A percentile compares a stretch with the other conserved stretches of the same genome.
Conservation (phyloP, 1,140 invertebrate genomes). For the Drosophila insularis region DNA sequence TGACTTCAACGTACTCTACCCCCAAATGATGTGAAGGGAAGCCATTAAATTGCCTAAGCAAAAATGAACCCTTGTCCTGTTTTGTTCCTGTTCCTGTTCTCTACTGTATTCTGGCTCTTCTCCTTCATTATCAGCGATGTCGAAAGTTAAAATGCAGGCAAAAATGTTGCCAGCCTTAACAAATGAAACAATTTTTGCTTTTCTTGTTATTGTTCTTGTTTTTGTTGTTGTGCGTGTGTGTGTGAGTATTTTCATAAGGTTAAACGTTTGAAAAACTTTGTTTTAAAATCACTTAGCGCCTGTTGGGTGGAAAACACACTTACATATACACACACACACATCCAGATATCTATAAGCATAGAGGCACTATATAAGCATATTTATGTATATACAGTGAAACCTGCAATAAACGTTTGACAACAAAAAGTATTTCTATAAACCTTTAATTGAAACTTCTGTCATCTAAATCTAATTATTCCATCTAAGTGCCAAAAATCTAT, state of each 20-base stretch:
- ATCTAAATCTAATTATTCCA: too few species aligned
- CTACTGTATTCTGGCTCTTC: constrained; percentile 18
- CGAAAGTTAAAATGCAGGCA: constrained; percentile 73
- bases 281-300: constrained; percentile 77
- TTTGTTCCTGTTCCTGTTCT: constrained; percentile 6
- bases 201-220: constrained; percentile 68
- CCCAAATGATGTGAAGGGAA: constrained; percentile 2
- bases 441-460: too few species aligned
- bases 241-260: constrained; percentile 45
- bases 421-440: too few species aligned
- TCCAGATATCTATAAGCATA: neutral
- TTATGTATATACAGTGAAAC: constrained; percentile 17
- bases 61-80: constrained; percentile 54
- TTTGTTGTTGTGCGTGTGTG: constrained; percentile 6
- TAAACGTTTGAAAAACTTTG: constrained; percentile 79
- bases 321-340: constrained; percentile 25
- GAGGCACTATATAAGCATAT: constrained; percentile 10
- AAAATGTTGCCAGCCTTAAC: constrained; percentile 14
- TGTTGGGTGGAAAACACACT: constrained; percentile 20
- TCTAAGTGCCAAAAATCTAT: too few species aligned
- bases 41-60: constrained; percentile 76
- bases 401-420: too few species aligned
- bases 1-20: neutral
- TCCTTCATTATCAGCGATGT: constrained; percentile 72
- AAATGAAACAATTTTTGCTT: constrained; percentile 21